Conservation (phyloP, 2,888 invertebrate genomes). For the Eristalis intricaria region DNA sequence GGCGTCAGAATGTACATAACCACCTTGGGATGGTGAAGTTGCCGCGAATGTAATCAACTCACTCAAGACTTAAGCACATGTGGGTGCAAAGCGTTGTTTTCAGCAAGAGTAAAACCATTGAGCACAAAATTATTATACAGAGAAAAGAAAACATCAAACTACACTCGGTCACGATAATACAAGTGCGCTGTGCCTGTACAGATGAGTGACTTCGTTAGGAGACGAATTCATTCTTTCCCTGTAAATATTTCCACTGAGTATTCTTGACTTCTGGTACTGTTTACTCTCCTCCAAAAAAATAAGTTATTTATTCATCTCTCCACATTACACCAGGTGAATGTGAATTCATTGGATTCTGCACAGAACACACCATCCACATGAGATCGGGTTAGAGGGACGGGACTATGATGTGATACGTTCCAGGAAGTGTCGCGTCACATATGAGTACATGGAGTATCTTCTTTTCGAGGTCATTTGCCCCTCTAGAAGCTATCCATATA, state of each 20-base stretch:
- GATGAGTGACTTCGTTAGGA: constrained; percentile 58
- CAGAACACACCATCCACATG: not conserved
- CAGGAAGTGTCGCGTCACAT: constrained; percentile 45
- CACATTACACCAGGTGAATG: constrained; percentile 60
- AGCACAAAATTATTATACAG: constrained; percentile 4
- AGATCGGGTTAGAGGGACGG: constrained; percentile 39
- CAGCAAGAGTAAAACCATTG: not conserved
- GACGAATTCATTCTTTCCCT: not conserved
- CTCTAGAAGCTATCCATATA: not conserved
- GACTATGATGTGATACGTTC: constrained; percentile 28
- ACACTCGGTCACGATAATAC: constrained; percentile 43
- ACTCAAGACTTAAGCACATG: not conserved
- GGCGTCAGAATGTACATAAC: not conserved
- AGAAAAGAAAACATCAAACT: constrained; percentile 53
- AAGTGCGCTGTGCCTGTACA: constrained; percentile 41
- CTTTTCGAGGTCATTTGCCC: constrained; percentile 67
- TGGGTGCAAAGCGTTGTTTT: not conserved
- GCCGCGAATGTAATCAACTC: not conserved
- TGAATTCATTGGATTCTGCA: constrained; percentile 46
- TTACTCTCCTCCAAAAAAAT: constrained; percentile 66
- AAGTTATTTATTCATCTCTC: constrained; percentile 69
- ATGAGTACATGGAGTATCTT: constrained; percentile 58
- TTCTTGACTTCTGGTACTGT: constrained; percentile 16
- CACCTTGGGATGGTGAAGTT: not conserved
- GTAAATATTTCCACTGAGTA: not conserved